These are phyloP conservation scores for Campoletis raptor DNA, from an alignment of 2,888 invertebrate genomes.

Conservation along the genomic window DNA sequence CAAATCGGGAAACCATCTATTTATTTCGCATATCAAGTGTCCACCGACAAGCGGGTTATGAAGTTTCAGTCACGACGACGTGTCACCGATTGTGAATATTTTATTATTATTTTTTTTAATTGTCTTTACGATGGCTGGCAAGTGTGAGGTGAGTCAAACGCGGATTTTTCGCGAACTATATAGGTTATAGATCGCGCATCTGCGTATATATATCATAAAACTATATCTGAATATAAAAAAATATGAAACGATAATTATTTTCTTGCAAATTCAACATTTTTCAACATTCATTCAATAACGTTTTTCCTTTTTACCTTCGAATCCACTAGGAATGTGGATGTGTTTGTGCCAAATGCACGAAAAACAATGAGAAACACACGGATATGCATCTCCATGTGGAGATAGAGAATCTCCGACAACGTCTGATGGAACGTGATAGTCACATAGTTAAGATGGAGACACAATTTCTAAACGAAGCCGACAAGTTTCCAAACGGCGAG, in stretches of 20 bases:
- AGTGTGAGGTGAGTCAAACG: constrained; percentile 62
- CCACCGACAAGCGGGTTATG: constrained; percentile 59
- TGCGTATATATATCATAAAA: not conserved
- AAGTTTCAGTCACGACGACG: constrained; percentile 61
- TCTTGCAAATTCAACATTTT: not conserved
- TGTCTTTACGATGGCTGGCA: constrained; percentile 58
- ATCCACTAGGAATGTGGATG: constrained; percentile 87
- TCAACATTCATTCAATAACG: not conserved
- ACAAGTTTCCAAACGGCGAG: constrained; percentile 89
- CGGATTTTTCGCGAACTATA: not conserved
- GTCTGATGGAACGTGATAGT: constrained; percentile 92
- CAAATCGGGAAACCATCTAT: not conserved
- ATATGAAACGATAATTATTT: not conserved
- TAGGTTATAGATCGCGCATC: constrained; percentile 43
- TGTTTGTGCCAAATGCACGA: constrained; percentile 86
- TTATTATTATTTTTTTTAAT: constrained; percentile 58
- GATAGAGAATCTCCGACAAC: constrained; percentile 94
- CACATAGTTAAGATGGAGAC: constrained; percentile 95
- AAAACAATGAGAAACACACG: constrained; percentile 78
- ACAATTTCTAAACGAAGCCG: constrained; percentile 91
- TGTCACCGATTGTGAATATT: constrained; percentile 50
- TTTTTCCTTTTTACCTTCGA: not conserved
- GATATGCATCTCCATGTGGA: constrained; percentile 93
- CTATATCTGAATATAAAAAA: not conserved
- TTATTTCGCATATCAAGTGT: constrained; percentile 26